Evolutionary conservation across 2,113 vertebrate genomes (phyloP).

Genomic region (Phyllostomus discolor): DNA sequence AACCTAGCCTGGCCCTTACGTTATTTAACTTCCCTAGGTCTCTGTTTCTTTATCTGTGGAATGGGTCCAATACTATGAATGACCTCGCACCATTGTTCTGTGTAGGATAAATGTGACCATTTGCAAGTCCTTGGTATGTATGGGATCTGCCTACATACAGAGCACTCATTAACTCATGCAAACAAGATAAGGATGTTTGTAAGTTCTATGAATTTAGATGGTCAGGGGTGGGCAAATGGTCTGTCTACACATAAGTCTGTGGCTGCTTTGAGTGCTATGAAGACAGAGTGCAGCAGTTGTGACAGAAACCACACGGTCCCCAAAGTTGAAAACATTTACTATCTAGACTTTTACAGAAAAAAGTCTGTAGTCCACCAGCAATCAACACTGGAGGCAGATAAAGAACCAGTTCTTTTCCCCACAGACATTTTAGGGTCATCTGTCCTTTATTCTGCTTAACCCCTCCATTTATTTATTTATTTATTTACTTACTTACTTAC

Average conservation of each 20-base stretch:
- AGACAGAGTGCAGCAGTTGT: neutral
- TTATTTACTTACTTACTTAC: too few relatives aligned
- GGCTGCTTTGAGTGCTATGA: neutral
- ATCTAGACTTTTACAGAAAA: slow-evolving; percentile 2
- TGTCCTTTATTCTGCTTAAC: neutral
- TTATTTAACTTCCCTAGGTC: neutral
- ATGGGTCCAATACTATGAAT: neutral
- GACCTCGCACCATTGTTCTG: neutral
- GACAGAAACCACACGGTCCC: neutral
- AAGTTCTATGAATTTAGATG: neutral
- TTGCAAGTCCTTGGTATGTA: neutral
- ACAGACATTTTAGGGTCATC: neutral
- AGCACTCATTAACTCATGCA: neutral
- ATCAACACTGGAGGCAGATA: neutral
- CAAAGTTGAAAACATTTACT: neutral
- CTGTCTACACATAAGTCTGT: neutral
- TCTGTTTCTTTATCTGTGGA: neutral
- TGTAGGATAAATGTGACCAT: neutral
- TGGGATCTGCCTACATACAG: neutral
- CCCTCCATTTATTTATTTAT: neutral
- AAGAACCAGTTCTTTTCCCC: neutral
- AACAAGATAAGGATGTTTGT: neutral
- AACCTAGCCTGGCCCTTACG: neutral
- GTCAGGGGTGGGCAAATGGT: neutral
- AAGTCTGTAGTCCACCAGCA: neutral